A percentile compares a stretch with the other conserved stretches of the same genome.
phyloP scores from a whole-genome alignment of 1,140 invertebrate genomes.

The Pseudomyrmex gracilis region DNA sequence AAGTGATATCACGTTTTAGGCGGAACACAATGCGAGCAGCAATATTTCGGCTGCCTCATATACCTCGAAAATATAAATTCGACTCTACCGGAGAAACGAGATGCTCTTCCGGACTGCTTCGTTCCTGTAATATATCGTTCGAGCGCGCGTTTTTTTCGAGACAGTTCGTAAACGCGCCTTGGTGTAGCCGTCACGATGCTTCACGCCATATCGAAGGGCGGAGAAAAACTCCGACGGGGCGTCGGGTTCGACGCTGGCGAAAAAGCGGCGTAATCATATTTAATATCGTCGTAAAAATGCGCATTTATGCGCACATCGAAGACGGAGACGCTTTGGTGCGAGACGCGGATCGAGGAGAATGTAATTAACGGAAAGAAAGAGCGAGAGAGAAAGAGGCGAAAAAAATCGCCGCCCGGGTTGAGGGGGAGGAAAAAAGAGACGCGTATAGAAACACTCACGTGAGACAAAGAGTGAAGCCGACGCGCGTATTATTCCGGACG shows the following conservation, averaged over 20 bases:
- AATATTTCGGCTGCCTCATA: constrained; percentile 16
- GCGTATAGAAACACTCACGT: too few relatives aligned
- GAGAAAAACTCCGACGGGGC: neutral
- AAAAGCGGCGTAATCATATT: constrained; percentile 50
- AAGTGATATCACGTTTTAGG: constrained; percentile 6
- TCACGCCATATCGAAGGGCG: neutral
- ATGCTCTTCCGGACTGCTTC: constrained; percentile 7
- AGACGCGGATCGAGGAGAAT: constrained; percentile 11
- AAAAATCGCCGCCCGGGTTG: neutral
- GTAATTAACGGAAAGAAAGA: constrained; percentile 21
- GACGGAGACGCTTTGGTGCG: neutral
- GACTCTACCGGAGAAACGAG: neutral
- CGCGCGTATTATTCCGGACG: constrained; percentile 41
- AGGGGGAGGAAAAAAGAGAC: neutral
- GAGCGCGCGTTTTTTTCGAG: constrained; percentile 17
- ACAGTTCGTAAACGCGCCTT: constrained; percentile 31
- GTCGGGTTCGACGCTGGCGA: constrained; percentile 5
- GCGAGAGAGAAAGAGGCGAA: neutral
- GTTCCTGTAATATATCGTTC: constrained; percentile 8
- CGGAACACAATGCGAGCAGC: constrained; percentile 17
- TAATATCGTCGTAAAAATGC: constrained; percentile 57
- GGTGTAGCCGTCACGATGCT: constrained; percentile 31
- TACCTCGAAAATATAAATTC: neutral
- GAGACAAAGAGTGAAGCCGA: constrained; percentile 45
- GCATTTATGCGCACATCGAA: constrained; percentile 46